Conservation (phyloP, 1,140 invertebrate species). For the Drosophila lini region DNA sequence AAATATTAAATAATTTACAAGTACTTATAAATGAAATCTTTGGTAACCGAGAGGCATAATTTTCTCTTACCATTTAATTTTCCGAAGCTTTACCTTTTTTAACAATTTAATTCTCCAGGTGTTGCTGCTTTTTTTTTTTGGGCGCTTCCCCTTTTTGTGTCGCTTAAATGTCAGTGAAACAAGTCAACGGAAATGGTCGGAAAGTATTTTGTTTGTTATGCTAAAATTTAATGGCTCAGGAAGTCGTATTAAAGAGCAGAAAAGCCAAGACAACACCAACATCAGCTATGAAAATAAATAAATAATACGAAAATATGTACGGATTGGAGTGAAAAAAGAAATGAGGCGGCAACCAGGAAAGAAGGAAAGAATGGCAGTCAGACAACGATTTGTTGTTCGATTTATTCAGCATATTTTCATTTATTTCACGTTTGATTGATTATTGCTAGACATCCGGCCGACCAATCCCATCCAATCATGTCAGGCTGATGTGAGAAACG, state of each 20-base stretch:
- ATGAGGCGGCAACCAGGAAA: slow-evolving; percentile 9
- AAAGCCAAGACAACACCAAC: slow-evolving; percentile 30
- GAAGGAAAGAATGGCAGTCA: slow-evolving; percentile 18
- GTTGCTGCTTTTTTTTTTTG: slow-evolving; percentile 3
- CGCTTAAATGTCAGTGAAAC: slow-evolving; percentile 74
- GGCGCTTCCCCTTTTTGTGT: slow-evolving; percentile 34
- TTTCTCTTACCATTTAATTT: neutral
- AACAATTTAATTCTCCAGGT: neutral
- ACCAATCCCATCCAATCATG: slow-evolving; percentile 6
- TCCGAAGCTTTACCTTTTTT: too few species aligned
- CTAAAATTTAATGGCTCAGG: slow-evolving; percentile 78
- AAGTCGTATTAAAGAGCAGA: slow-evolving; percentile 75
- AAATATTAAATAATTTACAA: too few species aligned
- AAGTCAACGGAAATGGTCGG: slow-evolving; percentile 76
- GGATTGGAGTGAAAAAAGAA: slow-evolving; percentile 5
- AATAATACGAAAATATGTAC: slow-evolving; percentile 13
- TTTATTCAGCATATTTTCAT: slow-evolving; percentile 66
- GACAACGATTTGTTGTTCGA: slow-evolving; percentile 47
- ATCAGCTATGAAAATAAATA: slow-evolving; percentile 25
- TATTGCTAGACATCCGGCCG: slow-evolving; percentile 50
- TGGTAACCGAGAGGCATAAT: neutral
- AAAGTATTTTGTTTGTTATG: slow-evolving; percentile 82
- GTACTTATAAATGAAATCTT: neutral
- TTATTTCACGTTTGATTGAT: slow-evolving; percentile 80
- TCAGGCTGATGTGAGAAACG: neutral